Percentiles rank a stretch among this genome's conserved stretches.
phyloP scores from a whole-genome alignment of 2,888 invertebrate genomes.

The Volucella inflata region DNA sequence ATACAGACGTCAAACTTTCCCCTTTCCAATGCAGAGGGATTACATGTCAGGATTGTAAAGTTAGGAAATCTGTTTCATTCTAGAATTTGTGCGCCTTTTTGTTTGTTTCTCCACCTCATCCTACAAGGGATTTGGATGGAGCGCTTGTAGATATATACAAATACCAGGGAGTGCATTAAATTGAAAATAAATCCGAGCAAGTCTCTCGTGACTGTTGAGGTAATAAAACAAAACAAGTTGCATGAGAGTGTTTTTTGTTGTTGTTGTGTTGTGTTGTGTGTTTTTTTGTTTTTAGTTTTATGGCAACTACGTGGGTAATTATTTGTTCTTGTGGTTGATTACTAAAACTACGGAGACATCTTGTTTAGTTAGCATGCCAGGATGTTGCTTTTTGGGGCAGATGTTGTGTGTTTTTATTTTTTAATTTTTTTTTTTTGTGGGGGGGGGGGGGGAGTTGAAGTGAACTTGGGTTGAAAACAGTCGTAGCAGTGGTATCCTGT shows the following conservation, averaged over 20 bases:
- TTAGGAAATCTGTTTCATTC: conserved; percentile 14
- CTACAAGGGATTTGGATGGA: background rate
- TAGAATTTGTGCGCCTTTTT: background rate
- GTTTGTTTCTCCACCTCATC: background rate
- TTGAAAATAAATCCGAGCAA: conserved; percentile 42
- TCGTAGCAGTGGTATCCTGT: too few relatives aligned
- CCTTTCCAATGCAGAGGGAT: background rate
- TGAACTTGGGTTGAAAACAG: too few relatives aligned
- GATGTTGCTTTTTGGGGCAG: background rate
- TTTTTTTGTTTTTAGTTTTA: conserved; percentile 3
- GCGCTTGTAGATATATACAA: conserved; percentile 11
- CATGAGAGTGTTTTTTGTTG: conserved; percentile 11
- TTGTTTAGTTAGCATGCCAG: conserved; percentile 17
- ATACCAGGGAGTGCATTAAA: conserved; percentile 38
- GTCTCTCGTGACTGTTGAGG: conserved; percentile 36
- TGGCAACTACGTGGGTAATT: conserved; percentile 45
- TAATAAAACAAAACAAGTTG: conserved; percentile 47
- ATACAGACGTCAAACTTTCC: conserved; percentile 39
- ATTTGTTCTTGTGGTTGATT: conserved; percentile 36
- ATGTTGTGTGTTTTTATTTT: too few relatives aligned
- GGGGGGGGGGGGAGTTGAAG: too few relatives aligned
- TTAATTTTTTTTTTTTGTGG: too few relatives aligned
- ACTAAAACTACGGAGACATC: conserved; percentile 22
- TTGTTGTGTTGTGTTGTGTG: too few relatives aligned
- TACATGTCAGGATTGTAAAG: background rate